A percentile compares a stretch with the other conserved stretches of the same genome.
phyloP scores from a whole-genome alignment of 1,140 invertebrate genomes.

The Oryzaephilus surinamensis region DNA sequence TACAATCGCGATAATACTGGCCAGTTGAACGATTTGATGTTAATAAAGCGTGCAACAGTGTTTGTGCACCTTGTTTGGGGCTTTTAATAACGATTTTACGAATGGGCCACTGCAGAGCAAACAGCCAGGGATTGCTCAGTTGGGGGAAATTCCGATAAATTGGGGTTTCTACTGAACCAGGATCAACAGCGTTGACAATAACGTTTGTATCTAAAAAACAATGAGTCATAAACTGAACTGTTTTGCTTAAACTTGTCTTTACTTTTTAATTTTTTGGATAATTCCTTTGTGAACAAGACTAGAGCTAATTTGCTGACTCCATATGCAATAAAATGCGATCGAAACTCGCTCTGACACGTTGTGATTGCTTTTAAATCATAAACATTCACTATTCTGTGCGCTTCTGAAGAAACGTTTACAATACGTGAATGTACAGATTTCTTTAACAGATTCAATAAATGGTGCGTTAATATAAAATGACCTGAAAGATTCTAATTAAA shows the following conservation, averaged over 20 bases:
- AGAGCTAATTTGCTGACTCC: constrained; percentile 30
- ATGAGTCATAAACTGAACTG: not conserved
- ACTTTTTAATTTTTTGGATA: constrained; percentile 26
- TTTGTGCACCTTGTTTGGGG: constrained; percentile 33
- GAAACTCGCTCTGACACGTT: constrained; percentile 24
- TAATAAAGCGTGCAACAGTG: constrained; percentile 28
- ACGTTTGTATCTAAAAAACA: constrained; percentile 28
- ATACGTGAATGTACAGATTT: constrained; percentile 27
- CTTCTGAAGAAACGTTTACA: constrained; percentile 32
- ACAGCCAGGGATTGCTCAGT: constrained; percentile 27
- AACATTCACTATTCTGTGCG: constrained; percentile 26
- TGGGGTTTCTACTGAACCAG: constrained; percentile 34
- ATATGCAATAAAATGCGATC: constrained; percentile 29
- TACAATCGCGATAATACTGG: constrained; percentile 31
- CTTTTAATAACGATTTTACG: constrained; percentile 29
- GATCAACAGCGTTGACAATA: constrained; percentile 33
- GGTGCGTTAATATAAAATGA: constrained; percentile 32
- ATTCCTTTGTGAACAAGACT: constrained; percentile 27
- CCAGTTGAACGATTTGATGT: constrained; percentile 28
- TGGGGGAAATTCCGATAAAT: constrained; percentile 33
- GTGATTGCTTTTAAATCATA: constrained; percentile 31
- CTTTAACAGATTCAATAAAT: constrained; percentile 23
- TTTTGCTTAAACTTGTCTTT: constrained; percentile 12
- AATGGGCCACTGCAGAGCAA: constrained; percentile 31
- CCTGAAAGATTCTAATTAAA: constrained; percentile 19